Conservation (phyloP, 2,888 invertebrate species). For the Uloborus plumipes region DNA sequence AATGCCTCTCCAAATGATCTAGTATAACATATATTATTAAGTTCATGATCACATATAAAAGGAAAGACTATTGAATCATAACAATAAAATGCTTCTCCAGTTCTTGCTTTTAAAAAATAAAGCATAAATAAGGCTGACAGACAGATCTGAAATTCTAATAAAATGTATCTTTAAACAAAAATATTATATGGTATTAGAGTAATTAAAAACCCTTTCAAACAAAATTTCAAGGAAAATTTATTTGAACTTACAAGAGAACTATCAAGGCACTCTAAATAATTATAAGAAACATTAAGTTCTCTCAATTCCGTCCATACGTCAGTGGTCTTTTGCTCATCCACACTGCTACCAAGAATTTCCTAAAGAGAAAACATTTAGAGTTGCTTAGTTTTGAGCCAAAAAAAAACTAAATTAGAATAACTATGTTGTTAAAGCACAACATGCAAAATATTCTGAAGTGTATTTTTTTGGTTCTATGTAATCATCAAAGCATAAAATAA, state of each 20-base stretch:
- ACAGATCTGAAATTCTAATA: no score
- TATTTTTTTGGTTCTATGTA: neutral
- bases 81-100: no score
- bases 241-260: slow-evolving; percentile 44
- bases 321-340: slow-evolving; percentile 11
- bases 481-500: neutral
- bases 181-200: no score
- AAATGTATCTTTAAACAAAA: no score
- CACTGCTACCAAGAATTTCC: slow-evolving; percentile 47
- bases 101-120: no score
- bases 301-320: slow-evolving; percentile 41
- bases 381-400: neutral
- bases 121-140: no score
- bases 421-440: neutral
- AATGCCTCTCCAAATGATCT: no score
- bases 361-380: neutral
- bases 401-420: neutral
- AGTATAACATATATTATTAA: no score
- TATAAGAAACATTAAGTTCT: slow-evolving; percentile 53
- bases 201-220: neutral
- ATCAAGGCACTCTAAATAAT: slow-evolving; percentile 51
- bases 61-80: no score
- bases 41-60: no score
- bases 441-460: neutral
- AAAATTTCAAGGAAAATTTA: neutral